A percentile compares a stretch with the other conserved stretches of the same genome.
These are phyloP conservation scores for Apantesis nais DNA, from an alignment of 2,888 invertebrate genomes.

Conservation along the genomic window DNA sequence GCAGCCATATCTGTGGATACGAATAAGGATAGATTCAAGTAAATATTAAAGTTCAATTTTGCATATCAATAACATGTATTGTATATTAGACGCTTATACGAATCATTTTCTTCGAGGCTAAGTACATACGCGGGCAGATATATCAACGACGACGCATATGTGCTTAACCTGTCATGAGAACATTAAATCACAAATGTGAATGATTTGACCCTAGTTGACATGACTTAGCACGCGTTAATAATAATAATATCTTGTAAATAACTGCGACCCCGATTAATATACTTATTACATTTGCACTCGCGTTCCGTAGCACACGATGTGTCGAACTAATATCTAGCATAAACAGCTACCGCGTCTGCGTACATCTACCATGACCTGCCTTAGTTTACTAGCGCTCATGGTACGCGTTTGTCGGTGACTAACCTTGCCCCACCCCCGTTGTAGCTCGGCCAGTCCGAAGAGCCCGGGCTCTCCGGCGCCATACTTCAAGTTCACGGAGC, in stretches of 20 bases:
- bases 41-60: constrained; percentile 69
- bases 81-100: constrained; percentile 69
- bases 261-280: constrained; percentile 57
- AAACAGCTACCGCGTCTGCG: constrained; percentile 45
- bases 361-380: constrained; percentile 12
- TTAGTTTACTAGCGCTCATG: constrained; percentile 14
- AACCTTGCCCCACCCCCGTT: constrained; percentile 81
- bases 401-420: constrained; percentile 55
- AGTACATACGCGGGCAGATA: constrained; percentile 48
- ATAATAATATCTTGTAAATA: constrained; percentile 59
- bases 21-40: constrained; percentile 75
- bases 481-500: constrained; percentile 96
- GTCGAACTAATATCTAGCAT: constrained; percentile 55
- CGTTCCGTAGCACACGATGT: constrained; percentile 57
- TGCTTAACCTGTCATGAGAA: constrained; percentile 33
- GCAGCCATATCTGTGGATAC: constrained; percentile 78
- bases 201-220: constrained; percentile 50
- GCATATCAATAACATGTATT: constrained; percentile 59
- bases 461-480: constrained; percentile 88
- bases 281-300: constrained; percentile 48
- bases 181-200: constrained; percentile 38
- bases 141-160: constrained; percentile 39
- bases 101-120: constrained; percentile 44
- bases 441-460: constrained; percentile 90
- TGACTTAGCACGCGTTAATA: constrained; percentile 45